Evolutionary conservation across 1,140 invertebrate genomes (phyloP).

Genomic region (Berghia stephanieae): DNA sequence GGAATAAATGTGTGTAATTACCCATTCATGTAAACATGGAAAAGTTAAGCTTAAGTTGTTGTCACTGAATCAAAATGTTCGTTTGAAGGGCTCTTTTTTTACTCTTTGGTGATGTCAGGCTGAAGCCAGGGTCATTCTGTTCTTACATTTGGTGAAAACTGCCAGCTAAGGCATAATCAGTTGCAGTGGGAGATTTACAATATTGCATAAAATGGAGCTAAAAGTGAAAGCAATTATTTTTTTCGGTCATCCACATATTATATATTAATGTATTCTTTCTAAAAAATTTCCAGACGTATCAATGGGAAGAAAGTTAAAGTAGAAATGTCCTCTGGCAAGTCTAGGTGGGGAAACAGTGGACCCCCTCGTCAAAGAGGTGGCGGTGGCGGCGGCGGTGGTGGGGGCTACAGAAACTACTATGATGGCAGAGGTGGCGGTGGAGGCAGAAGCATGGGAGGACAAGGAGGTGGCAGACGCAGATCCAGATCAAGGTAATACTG

Average conservation of each 20-base stretch:
- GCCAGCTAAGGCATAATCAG: no score
- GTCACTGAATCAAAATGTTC: no score
- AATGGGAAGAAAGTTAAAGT: constrained; percentile 89
- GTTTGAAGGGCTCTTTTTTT: no score
- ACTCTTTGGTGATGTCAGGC: neutral
- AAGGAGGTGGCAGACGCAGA: no score
- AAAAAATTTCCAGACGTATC: constrained; percentile 65
- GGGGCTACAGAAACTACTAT: constrained; percentile 37
- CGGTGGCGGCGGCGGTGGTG: constrained; percentile 68
- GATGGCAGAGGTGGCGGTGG: neutral
- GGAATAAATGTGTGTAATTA: no score
- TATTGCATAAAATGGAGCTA: neutral
- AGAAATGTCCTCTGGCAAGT: constrained; percentile 86
- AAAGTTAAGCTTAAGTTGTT: no score
- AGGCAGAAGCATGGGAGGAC: neutral
- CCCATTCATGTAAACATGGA: no score
- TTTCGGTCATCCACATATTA: neutral
- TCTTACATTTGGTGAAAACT: no score
- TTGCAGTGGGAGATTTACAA: no score
- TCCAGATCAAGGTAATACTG: constrained; percentile 31
- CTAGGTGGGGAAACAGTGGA: constrained; percentile 57
- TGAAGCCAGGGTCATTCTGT: neutral
- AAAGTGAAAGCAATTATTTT: neutral
- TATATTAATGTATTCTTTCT: neutral
- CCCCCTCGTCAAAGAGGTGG: constrained; percentile 71